Evolutionary conservation across 2,888 invertebrate genomes (phyloP), one percentile per base, ranked within the genome.

Genomic region (Agapetus fuscipes): DNA sequence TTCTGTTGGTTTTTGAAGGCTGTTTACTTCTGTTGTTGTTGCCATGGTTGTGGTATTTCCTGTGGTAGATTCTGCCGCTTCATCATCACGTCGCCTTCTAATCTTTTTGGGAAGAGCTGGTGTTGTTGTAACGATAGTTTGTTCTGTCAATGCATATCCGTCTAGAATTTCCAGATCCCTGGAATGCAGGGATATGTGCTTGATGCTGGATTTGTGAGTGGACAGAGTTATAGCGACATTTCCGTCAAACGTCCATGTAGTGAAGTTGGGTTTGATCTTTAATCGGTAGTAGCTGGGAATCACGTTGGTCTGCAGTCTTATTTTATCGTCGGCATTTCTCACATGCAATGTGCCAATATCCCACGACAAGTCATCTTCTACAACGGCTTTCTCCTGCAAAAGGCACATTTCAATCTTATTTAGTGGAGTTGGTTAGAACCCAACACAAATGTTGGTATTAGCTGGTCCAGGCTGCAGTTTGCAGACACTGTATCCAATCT

Each of bases 281-380:
- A 81, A 58, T 33, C 72, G 61, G 52, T 81, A 83, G 37, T 61
- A 64, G 34, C 58, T 61, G 4, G 81, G 82, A 15, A 57, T 53
- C 3, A 80, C 55, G 2, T 60, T 54, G 2, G 58, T 55, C 10
- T 73, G 71, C 7, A 77, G 60, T 26, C 60, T 50, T 35, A 42
- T 32, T 7, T 39, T 42, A 12, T 48, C 37, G 10, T 45, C 43
- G 3, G 30, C 30, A 29, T 38, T 40, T 37, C 39, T 35, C 9
- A 37, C 30, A 13, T 43, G 33, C 3, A 41, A 15, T 37, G 41
- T 34, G 9, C 41, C 44, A 3, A 47, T 29, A 16, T 47, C 29
- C 46, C 46, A 47, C 13, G 41, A 41, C 15, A 44, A 17, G 12
- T 44, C 46, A 25, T 47, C 46, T 39, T 44, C 43, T 2, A 44